Base-by-base conservation (phyloP, 2,888 invertebrate genomes). In the Caenorhabditis sulstoni region DNA sequence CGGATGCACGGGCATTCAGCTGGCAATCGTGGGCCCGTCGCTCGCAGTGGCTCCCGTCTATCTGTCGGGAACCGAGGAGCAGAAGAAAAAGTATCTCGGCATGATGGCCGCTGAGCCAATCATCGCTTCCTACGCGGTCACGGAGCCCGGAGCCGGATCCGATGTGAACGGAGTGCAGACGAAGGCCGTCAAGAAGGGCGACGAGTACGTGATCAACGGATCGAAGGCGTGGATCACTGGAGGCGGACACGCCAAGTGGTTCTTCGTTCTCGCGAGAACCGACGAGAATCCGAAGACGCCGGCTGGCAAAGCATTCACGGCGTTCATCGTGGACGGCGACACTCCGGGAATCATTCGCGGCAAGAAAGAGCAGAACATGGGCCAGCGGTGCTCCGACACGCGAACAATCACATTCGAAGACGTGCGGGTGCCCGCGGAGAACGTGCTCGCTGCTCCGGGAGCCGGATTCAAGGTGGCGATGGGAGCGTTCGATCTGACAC, bases 331-430 rank as follows among this genome's bases (percentile, higher is more conserved):
- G 12, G 73, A 73, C n/a, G 64, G 49, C 18, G 64, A 57, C 20
- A 47, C 73, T 2, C 55, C 61, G 11, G 73, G 73, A 50, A 41
- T 73, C 16, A 50, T 22, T 11, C 3, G 94, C 3, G 97, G 97
- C 29, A 94, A 96, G 87, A 97, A 97, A 91, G 97, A 97, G 93
- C 92, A 93, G 86, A 98, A 97, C 91, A 96, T 98, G 97, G 97
- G 97, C 0, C 97, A 98, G 91, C 93, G 95, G 83, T 95, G 95
- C 18, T 96, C 97, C 0, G 97, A 97, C 90, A 98, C 92, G 1
- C 83, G 92, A 74, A 96, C 96, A 86, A 94, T 98, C 87, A 96
- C 96, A 1, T 97, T 98, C 91, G 97, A 97, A 91, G 97, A 98
- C 92, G 97, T 97, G 0, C 93, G 95, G 76, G 94, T 98, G 7